phyloP scores from a whole-genome alignment of 2,113 vertebrate species.

The Grammatotria lemairii region DNA sequence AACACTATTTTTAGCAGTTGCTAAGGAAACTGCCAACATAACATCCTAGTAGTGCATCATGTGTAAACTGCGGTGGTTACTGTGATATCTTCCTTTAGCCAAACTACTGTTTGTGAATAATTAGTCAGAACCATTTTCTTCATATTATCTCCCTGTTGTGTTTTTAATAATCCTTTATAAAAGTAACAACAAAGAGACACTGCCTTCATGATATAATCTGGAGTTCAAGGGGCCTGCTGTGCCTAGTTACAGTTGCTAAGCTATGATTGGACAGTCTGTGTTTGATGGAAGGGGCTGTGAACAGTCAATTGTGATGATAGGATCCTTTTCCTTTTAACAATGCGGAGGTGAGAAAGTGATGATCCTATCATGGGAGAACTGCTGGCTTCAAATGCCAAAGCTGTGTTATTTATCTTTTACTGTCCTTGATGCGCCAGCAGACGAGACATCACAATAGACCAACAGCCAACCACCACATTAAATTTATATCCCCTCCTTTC shows the following conservation, averaged over 20 bases:
- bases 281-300: neutral
- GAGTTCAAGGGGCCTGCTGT: neutral
- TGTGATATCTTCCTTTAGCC: neutral
- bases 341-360: slow-evolving; percentile 17
- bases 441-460: neutral
- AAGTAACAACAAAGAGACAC: neutral
- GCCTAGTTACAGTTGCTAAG: neutral
- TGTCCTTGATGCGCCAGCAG: slow-evolving; percentile 29
- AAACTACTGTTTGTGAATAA: neutral
- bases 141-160: neutral
- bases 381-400: slow-evolving; percentile 41
- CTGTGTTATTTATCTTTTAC: slow-evolving; percentile 38
- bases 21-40: neutral
- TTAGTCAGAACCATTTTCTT: neutral
- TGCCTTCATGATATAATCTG: neutral
- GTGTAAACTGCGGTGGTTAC: neutral
- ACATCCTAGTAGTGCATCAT: neutral
- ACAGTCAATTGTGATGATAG: slow-evolving; percentile 12
- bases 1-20: neutral
- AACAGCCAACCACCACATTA: neutral
- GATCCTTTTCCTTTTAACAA: neutral
- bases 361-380: slow-evolving; percentile 20
- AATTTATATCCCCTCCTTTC: neutral
- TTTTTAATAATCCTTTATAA: neutral
- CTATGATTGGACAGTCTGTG: slow-evolving; percentile 1